Evolutionary conservation across 1,140 invertebrate genomes (phyloP).

Genomic region (Belonocnema kinseyi): DNA sequence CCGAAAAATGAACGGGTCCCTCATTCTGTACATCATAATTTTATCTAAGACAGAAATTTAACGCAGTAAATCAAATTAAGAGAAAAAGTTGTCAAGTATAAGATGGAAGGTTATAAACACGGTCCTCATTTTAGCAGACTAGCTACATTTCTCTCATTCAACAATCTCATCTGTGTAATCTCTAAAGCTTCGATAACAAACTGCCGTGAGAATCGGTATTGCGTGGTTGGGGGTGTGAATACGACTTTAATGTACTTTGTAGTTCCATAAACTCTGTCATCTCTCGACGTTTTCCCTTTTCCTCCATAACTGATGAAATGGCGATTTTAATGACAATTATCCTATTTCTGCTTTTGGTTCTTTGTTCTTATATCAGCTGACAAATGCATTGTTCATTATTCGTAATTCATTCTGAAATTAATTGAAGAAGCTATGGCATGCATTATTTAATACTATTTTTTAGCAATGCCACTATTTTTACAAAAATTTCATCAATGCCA

Average conservation of each 20-base stretch:
- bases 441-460: too few species aligned
- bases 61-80: neutral
- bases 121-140: constrained; percentile 34
- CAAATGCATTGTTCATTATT: neutral
- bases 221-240: constrained; percentile 46
- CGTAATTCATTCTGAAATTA: neutral
- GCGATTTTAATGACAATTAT: constrained; percentile 69
- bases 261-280: constrained; percentile 43
- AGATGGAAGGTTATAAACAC: neutral
- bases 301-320: constrained; percentile 51
- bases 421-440: neutral
- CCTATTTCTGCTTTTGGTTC: constrained; percentile 63
- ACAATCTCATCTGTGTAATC: constrained; percentile 65
- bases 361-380: constrained; percentile 39
- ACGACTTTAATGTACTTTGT: constrained; percentile 57
- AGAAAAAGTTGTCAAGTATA: neutral
- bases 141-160: constrained; percentile 58
- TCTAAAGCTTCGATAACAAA: constrained; percentile 62
- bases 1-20: too few species aligned
- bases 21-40: neutral
- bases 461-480: too few species aligned
- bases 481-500: too few species aligned
- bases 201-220: constrained; percentile 49
- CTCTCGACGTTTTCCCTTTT: constrained; percentile 18
- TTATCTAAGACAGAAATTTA: neutral